phyloP scores from a whole-genome alignment of 2,888 invertebrate genomes.

The Hartigia nigra region DNA sequence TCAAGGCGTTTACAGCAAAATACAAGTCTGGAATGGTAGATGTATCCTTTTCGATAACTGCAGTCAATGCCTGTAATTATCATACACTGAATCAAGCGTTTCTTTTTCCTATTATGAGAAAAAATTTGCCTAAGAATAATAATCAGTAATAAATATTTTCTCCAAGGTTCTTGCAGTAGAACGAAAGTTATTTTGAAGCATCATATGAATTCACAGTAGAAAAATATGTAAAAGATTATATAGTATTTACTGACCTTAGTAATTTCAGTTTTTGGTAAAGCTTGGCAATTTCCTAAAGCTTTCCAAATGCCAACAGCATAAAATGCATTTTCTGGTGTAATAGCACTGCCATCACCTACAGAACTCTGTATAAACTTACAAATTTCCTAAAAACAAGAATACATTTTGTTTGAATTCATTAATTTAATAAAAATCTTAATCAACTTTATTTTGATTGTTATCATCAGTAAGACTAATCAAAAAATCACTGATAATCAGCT shows the following conservation, averaged over 20 bases:
- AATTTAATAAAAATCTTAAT: slow-evolving; percentile 2
- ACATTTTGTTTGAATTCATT: slow-evolving; percentile 11
- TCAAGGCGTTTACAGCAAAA: slow-evolving; percentile 78
- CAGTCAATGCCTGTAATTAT: slow-evolving; percentile 62
- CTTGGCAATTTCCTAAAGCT: slow-evolving; percentile 70
- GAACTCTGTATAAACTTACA: slow-evolving; percentile 67
- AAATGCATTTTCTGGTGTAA: slow-evolving; percentile 69
- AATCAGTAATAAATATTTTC: slow-evolving; percentile 37
- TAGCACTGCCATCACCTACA: slow-evolving; percentile 54
- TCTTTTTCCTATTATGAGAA: slow-evolving; percentile 10
- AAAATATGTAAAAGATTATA: slow-evolving; percentile 14
- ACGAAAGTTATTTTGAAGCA: slow-evolving; percentile 54
- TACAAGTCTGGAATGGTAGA: slow-evolving; percentile 78
- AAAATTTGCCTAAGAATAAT: neutral
- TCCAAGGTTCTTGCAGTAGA: slow-evolving; percentile 51
- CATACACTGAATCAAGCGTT: slow-evolving; percentile 15
- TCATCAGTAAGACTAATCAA: slow-evolving; percentile 63
- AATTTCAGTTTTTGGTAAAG: slow-evolving; percentile 67
- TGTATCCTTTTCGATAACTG: slow-evolving; percentile 75
- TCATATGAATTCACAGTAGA: slow-evolving; percentile 32
- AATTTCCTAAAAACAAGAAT: slow-evolving; percentile 57
- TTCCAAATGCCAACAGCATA: slow-evolving; percentile 75
- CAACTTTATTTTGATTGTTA: slow-evolving; percentile 5
- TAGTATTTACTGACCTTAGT: slow-evolving; percentile 59
- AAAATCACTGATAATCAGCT: slow-evolving; percentile 51